A percentile compares a stretch with the other conserved stretches of the same genome.
Evolutionary conservation across 2,888 invertebrate genomes (phyloP).

Genomic region (Adelognathus sp.): DNA sequence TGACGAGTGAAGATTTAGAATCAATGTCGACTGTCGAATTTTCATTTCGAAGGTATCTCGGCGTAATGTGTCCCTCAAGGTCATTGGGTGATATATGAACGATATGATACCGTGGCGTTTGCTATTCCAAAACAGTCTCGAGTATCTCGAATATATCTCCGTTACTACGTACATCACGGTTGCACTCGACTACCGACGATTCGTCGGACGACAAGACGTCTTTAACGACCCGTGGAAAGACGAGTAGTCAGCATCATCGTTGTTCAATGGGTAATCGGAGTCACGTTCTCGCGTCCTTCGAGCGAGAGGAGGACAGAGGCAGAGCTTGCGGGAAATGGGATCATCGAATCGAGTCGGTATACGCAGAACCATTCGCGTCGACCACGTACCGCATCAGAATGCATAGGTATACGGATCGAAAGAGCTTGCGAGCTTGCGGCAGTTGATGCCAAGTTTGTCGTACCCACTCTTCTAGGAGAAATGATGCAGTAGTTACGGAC

Average conservation of each 20-base stretch:
- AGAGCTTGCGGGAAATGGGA: constrained; percentile 15
- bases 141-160: not conserved
- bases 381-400: not conserved
- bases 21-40: not conserved
- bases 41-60: not conserved
- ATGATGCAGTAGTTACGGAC: not conserved
- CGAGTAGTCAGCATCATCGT: constrained; percentile 1
- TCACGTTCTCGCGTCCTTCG: not conserved
- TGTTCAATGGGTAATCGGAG: constrained; percentile 20
- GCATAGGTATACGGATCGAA: not conserved
- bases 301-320: not conserved
- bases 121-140: not conserved
- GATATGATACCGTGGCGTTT: not conserved
- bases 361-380: not conserved
- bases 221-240: constrained; percentile 8
- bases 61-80: not conserved
- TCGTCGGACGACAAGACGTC: not conserved
- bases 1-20: too few relatives aligned
- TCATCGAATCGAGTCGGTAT: not conserved
- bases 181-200: not conserved
- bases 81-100: not conserved
- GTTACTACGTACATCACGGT: not conserved
- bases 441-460: not conserved
- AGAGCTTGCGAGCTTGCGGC: not conserved
- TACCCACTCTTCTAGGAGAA: not conserved